A percentile compares a stretch with the other conserved stretches of the same genome.
Evolutionary conservation across 2,797 vertebrate species (phyloP).

Genomic region (Nasua narica): DNA sequence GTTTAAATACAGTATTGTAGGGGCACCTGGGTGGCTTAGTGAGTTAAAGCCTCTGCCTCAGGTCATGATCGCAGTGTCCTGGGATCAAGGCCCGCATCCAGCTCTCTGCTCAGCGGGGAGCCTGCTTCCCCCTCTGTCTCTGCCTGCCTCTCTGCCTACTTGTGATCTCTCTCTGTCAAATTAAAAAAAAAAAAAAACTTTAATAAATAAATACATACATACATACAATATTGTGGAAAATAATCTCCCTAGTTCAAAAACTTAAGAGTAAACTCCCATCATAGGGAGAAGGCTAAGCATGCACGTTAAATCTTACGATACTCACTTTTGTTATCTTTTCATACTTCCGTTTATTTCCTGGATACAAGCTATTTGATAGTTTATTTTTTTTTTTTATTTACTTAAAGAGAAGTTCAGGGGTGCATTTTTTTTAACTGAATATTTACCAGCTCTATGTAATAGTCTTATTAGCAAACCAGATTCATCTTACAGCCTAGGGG

Average conservation of each 20-base stretch:
- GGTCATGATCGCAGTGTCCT: too few species aligned
- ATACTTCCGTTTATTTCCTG: slow-evolving; percentile 3
- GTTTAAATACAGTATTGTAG: slow-evolving; percentile 19
- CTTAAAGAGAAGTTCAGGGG: neutral
- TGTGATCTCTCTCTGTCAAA: too few species aligned
- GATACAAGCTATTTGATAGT: neutral
- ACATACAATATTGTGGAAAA: too few species aligned
- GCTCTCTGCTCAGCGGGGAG: too few species aligned
- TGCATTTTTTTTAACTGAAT: neutral
- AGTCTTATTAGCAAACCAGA: neutral
- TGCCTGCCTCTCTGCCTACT: too few species aligned
- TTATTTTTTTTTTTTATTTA: too few species aligned
- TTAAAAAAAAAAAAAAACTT: too few species aligned
- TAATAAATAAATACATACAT: too few species aligned
- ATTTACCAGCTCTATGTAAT: neutral
- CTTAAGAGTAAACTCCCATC: neutral
- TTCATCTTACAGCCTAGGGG: neutral
- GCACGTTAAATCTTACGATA: slow-evolving; percentile 32
- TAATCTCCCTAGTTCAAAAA: slow-evolving; percentile 38
- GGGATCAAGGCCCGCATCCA: too few species aligned
- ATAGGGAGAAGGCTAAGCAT: neutral
- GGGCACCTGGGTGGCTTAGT: too few species aligned
- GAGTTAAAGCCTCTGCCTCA: too few species aligned
- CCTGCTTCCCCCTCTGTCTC: too few species aligned
- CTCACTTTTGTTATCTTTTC: neutral